Evolutionary conservation across 2,113 vertebrate species (phyloP).

Genomic region (Circaetus gallicus): DNA sequence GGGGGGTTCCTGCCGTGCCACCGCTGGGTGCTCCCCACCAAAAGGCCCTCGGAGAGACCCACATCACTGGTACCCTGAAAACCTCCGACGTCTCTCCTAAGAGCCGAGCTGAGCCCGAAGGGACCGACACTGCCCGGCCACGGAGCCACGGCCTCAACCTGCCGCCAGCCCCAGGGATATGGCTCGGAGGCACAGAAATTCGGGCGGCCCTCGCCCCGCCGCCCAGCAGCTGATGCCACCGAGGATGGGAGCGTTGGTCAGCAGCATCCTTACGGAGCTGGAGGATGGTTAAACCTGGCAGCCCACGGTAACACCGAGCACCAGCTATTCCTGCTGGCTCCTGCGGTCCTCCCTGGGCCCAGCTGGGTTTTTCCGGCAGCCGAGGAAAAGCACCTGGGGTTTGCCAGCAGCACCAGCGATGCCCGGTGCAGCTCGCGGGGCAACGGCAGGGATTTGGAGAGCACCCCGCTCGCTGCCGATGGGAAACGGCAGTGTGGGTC

Average conservation of each 20-base stretch:
- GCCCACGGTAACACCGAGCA: neutral
- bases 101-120: neutral
- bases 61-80: too few relatives aligned
- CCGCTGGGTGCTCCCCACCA: neutral
- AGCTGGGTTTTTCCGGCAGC: neutral
- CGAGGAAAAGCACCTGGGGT: too few relatives aligned
- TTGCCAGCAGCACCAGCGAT: too few relatives aligned
- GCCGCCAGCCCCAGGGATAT: neutral
- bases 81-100: neutral
- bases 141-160: neutral
- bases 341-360: neutral
- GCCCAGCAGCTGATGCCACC: neutral
- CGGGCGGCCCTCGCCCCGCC: neutral
- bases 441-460: too few relatives aligned
- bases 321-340: neutral
- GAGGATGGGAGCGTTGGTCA: neutral
- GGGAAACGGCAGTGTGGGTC: too few relatives aligned
- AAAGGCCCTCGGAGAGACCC: neutral
- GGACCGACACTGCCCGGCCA: neutral
- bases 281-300: neutral
- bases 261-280: neutral
- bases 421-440: too few relatives aligned
- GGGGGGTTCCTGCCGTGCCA: neutral
- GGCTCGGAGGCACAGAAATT: neutral
- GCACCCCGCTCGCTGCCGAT: too few relatives aligned